Conservation (phyloP, 1,140 invertebrate species). For the Eubasilissa regina region DNA sequence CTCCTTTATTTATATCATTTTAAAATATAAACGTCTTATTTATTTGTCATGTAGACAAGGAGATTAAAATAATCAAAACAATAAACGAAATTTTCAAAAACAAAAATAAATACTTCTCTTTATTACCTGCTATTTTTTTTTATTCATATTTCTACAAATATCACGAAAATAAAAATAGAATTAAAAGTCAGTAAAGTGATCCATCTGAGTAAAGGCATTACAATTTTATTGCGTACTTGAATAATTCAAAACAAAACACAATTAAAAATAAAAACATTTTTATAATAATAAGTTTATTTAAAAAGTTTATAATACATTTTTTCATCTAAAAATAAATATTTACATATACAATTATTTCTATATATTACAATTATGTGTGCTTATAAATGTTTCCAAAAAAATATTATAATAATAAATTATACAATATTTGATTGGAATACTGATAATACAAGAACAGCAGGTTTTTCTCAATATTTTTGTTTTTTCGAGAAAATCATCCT, state of each 20-base stretch:
- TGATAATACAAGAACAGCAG: slow-evolving; percentile 57
- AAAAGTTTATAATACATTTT: too few species aligned
- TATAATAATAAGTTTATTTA: slow-evolving; percentile 17
- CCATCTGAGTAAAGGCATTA: too few species aligned
- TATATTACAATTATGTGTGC: background rate
- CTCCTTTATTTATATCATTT: background rate
- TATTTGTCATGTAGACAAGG: too few species aligned
- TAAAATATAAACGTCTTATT: background rate
- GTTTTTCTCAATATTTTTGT: slow-evolving; percentile 52
- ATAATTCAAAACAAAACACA: background rate
- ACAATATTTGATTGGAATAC: background rate
- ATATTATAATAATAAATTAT: background rate
- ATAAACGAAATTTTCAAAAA: too few species aligned
- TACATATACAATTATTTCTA: slow-evolving; percentile 7
- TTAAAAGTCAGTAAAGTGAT: too few species aligned
- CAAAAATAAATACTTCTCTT: too few species aligned
- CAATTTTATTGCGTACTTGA: too few species aligned
- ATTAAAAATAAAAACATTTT: background rate
- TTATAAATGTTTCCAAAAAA: background rate
- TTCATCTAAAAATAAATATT: too few species aligned
- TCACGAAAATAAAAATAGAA: too few species aligned
- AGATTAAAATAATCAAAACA: background rate
- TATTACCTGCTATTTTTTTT: too few species aligned
- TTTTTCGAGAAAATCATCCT: slow-evolving; percentile 58
- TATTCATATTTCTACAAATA: too few species aligned